Percentiles rank a stretch among this genome's conserved stretches.
These are phyloP conservation scores for Trichechus manatus DNA, from an alignment of 2,113 vertebrate species.

Conservation along the genomic window DNA sequence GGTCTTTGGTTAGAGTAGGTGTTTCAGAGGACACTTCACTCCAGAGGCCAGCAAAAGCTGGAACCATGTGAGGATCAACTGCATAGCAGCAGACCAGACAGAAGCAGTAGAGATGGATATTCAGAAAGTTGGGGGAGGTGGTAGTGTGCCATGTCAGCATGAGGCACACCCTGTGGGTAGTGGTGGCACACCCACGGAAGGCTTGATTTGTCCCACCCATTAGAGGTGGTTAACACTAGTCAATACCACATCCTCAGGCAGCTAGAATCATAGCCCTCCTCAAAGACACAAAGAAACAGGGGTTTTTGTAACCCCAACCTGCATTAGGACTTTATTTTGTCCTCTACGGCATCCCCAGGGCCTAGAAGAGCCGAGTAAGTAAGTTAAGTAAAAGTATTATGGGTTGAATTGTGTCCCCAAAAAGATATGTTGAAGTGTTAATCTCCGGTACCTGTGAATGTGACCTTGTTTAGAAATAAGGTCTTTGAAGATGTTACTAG, in stretches of 20 bases:
- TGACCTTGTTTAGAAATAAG: background rate
- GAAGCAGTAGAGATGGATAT: background rate
- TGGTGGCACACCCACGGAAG: background rate
- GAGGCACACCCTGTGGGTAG: no score
- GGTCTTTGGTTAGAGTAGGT: background rate
- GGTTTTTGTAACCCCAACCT: no score
- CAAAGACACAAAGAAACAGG: background rate
- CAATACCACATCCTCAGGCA: background rate
- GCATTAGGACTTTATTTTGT: background rate
- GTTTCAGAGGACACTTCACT: background rate
- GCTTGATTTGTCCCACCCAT: background rate
- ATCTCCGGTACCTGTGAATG: background rate
- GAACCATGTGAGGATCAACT: background rate
- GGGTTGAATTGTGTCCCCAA: background rate
- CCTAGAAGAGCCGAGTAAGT: background rate
- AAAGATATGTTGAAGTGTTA: background rate
- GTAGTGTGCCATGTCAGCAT: background rate
- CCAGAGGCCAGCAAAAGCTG: background rate
- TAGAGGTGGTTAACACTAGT: background rate
- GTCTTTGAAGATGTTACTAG: background rate
- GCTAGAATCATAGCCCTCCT: background rate
- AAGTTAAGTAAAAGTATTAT: background rate
- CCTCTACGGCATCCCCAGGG: background rate
- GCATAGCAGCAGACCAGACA: background rate
- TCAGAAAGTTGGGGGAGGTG: background rate